These are phyloP conservation scores for Larimichthys polyactis DNA, from an alignment of 2,113 vertebrate genomes.

Conservation along the genomic window DNA sequence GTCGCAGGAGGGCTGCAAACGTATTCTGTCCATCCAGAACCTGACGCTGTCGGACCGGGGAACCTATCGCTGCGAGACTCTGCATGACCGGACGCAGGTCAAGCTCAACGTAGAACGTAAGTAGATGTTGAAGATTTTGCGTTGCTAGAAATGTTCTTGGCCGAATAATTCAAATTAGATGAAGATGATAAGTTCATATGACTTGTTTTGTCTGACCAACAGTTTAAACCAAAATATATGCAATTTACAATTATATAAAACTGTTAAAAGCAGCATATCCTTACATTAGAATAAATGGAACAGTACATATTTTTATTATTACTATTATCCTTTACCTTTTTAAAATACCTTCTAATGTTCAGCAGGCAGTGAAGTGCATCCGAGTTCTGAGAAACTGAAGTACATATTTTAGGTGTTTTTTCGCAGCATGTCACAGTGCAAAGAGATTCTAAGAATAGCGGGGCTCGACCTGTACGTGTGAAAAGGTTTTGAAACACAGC, in stretches of 20 bases:
- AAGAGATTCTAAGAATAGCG: constrained; percentile 59
- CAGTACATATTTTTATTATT: background rate
- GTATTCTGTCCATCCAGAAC: constrained; percentile 85
- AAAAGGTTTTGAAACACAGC: constrained; percentile 51
- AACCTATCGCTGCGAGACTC: constrained; percentile 93
- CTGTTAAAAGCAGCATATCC: background rate
- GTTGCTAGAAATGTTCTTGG: background rate
- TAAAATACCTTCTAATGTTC: background rate
- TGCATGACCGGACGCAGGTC: constrained; percentile 92
- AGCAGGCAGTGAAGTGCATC: background rate
- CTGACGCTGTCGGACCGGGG: constrained; percentile 87
- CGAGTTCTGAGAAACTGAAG: background rate
- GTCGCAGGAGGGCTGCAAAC: constrained; percentile 78
- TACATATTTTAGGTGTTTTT: constrained; percentile 16
- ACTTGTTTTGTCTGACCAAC: no score
- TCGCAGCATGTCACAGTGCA: constrained; percentile 39
- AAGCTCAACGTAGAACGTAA: constrained; percentile 93
- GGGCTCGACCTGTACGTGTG: constrained; percentile 50
- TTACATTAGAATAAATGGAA: background rate
- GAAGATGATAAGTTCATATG: no score
- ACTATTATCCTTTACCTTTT: background rate
- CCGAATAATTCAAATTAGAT: no score
- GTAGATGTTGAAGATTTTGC: constrained; percentile 60
- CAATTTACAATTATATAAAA: background rate
- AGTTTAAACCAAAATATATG: background rate